phyloP scores from a whole-genome alignment of 2,888 invertebrate species.

The Caenorhabditis sp. region DNA sequence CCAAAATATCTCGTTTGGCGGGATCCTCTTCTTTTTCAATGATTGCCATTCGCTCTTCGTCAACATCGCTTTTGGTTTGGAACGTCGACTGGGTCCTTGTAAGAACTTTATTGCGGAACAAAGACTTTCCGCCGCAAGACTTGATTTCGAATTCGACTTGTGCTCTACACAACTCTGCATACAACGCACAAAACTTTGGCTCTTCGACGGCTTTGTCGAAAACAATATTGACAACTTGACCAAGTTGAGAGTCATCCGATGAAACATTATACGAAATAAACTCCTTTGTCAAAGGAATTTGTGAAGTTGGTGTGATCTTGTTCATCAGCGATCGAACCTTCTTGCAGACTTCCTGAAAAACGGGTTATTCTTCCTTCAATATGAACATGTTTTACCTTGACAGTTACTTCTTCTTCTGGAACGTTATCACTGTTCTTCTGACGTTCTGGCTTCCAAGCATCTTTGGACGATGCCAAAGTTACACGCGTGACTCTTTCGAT shows the following conservation, averaged over 20 bases:
- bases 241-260: conserved; percentile 31
- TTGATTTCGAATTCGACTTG: conserved; percentile 59
- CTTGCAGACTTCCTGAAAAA: conserved; percentile 61
- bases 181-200: conserved; percentile 69
- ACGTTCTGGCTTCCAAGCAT: conserved; percentile 72
- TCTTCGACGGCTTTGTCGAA: conserved; percentile 73
- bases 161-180: conserved; percentile 61
- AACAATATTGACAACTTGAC: conserved; percentile 64
- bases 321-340: conserved; percentile 71
- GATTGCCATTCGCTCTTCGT: conserved; percentile 22
- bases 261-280: conserved; percentile 65
- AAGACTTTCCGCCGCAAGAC: conserved; percentile 25
- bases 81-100: conserved; percentile 62
- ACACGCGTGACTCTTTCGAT: conserved; percentile 50
- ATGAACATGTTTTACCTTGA: conserved; percentile 38
- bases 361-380: neutral
- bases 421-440: conserved; percentile 26
- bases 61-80: conserved; percentile 54
- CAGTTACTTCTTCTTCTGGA: conserved; percentile 46
- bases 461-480: conserved; percentile 58
- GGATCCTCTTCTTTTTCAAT: conserved; percentile 65
- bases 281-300: conserved; percentile 62
- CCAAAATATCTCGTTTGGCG: conserved; percentile 60
- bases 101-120: conserved; percentile 66
- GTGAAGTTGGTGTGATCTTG: conserved; percentile 74